These are phyloP conservation scores for Galagoides demidoff DNA, from an alignment of 2,797 vertebrate species.

Conservation along the genomic window DNA sequence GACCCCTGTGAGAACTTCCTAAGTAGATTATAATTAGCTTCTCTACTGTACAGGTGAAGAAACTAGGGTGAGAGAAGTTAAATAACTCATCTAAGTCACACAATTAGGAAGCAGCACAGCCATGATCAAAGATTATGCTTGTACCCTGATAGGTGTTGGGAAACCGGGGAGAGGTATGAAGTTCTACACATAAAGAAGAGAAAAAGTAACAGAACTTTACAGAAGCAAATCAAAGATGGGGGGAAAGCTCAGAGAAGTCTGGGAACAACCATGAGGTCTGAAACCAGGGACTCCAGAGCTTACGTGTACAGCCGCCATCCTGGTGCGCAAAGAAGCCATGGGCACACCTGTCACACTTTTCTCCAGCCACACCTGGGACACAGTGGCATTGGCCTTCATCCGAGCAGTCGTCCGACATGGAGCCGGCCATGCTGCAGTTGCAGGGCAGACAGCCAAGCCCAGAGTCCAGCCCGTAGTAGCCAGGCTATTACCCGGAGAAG, in stretches of 20 bases:
- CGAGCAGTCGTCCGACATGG: slow-evolving; percentile 88
- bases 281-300: slow-evolving; percentile 61
- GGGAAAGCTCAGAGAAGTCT: not conserved
- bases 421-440: slow-evolving; percentile 90
- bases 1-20: too few species aligned
- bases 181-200: not conserved
- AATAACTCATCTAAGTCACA: not conserved
- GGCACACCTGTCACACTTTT: slow-evolving; percentile 92
- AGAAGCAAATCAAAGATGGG: not conserved
- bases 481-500: slow-evolving; percentile 84
- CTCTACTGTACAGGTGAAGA: not conserved
- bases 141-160: not conserved
- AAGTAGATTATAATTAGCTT: not conserved
- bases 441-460: slow-evolving; percentile 91
- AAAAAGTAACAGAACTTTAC: not conserved
- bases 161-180: not conserved
- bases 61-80: not conserved
- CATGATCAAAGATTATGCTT: not conserved
- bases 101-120: not conserved
- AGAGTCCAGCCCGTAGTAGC: slow-evolving; percentile 90
- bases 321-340: slow-evolving; percentile 90
- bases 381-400: slow-evolving; percentile 92
- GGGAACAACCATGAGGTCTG: not conserved
- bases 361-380: slow-evolving; percentile 89
- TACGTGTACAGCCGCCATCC: slow-evolving; percentile 92